phyloP scores from a whole-genome alignment of 2,888 invertebrate genomes.

The Digitonthophagus gazella region DNA sequence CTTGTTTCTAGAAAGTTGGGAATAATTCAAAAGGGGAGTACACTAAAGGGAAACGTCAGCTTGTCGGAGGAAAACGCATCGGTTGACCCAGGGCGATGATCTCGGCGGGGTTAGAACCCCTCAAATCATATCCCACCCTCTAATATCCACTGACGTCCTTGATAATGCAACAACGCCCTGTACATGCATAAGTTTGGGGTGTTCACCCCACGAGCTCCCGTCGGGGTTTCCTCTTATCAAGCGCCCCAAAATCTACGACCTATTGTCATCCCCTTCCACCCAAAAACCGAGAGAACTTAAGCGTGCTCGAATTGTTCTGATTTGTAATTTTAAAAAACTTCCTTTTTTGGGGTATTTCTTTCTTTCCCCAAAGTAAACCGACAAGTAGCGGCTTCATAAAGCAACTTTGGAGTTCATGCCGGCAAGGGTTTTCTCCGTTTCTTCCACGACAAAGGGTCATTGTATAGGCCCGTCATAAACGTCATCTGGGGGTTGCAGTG shows the following conservation, averaged over 20 bases:
- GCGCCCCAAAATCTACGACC: not conserved
- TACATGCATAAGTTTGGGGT: slow-evolving; percentile 35
- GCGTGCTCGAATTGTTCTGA: too few relatives aligned
- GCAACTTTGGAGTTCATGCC: not conserved
- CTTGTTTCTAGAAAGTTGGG: not conserved
- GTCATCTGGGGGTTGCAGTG: not conserved
- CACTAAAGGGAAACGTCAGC: slow-evolving; percentile 21
- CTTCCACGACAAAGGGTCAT: not conserved
- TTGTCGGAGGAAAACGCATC: slow-evolving; percentile 31
- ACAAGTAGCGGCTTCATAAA: not conserved
- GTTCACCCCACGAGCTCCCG: slow-evolving; percentile 25
- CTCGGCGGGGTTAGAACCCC: slow-evolving; percentile 33
- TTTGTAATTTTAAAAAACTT: not conserved
- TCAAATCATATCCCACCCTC: slow-evolving; percentile 53
- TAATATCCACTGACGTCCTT: slow-evolving; percentile 53
- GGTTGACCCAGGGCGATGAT: slow-evolving; percentile 47
- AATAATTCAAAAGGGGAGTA: not conserved
- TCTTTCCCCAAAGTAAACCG: too few relatives aligned
- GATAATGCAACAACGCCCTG: slow-evolving; percentile 51
- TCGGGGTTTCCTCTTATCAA: slow-evolving; percentile 27
- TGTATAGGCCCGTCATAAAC: not conserved
- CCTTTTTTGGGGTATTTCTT: too few relatives aligned
- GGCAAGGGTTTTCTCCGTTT: not conserved
- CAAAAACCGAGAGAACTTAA: too few relatives aligned
- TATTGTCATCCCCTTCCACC: too few relatives aligned